A percentile compares a stretch with the other conserved stretches of the same genome.
Conservation (phyloP, 2,888 invertebrate genomes). For the Drosophila diplacantha region DNA sequence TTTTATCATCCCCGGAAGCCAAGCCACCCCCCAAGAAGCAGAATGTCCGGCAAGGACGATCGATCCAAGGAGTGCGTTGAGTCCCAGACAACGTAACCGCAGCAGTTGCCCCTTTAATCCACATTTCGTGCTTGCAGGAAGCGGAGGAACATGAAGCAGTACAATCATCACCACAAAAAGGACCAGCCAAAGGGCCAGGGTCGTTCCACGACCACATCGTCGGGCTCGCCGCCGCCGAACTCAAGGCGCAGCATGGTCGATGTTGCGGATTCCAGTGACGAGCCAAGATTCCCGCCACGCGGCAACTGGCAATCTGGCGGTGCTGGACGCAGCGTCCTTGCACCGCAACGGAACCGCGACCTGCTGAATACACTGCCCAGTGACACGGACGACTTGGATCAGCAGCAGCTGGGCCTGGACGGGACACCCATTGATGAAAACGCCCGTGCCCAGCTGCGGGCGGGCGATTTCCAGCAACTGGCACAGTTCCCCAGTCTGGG, state of each 20-base stretch:
- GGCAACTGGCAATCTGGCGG: conserved; percentile 47
- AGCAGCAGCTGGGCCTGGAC: conserved; percentile 50
- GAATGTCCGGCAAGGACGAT: conserved; percentile 74
- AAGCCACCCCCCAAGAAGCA: conserved; percentile 10
- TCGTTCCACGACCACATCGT: conserved; percentile 58
- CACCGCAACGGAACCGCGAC: conserved; percentile 55
- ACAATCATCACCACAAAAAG: conserved; percentile 53
- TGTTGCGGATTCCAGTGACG: conserved; percentile 76
- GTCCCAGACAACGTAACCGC: conserved; percentile 20
- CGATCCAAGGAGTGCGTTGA: conserved; percentile 74
- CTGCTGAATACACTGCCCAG: conserved; percentile 48
- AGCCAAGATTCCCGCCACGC: conserved; percentile 67
- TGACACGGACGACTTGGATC: conserved; percentile 36
- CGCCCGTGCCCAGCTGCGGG: conserved; percentile 71
- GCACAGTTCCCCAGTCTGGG: conserved; percentile 74
- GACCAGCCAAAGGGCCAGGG: conserved; percentile 35
- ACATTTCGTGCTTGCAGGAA: conserved; percentile 55
- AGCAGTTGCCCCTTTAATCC: not conserved
- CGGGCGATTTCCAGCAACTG: conserved; percentile 77
- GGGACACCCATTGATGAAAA: conserved; percentile 60
- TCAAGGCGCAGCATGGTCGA: conserved; percentile 72
- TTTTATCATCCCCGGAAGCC: conserved; percentile 17
- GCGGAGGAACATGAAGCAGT: conserved; percentile 73
- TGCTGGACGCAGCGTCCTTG: conserved; percentile 43
- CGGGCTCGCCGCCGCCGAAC: conserved; percentile 66